These are phyloP conservation scores for Drosophila tsacasi DNA, from an alignment of 1,140 invertebrate genomes.

Conservation along the genomic window DNA sequence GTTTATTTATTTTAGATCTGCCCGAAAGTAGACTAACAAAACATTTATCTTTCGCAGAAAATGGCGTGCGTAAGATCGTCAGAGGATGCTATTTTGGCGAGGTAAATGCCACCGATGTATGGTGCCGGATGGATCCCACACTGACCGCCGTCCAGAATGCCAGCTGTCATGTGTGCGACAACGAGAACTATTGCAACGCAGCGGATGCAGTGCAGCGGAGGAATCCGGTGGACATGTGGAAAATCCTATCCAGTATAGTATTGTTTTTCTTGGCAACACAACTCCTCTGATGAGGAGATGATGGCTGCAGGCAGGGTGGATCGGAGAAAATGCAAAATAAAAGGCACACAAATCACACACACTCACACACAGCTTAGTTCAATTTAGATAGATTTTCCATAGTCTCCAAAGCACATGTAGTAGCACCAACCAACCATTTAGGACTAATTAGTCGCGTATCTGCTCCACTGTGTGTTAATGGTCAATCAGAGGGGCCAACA, in stretches of 20 bases:
- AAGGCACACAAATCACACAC: conserved; percentile 17
- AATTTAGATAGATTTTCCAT: conserved; percentile 22
- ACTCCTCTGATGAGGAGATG: conserved; percentile 11
- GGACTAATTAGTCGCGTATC: conserved; percentile 9
- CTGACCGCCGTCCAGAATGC: conserved; percentile 60
- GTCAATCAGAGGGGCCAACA: conserved; percentile 25
- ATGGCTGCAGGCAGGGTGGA: conserved; percentile 2
- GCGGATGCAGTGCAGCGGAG: conserved; percentile 10
- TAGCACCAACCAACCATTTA: conserved; percentile 4
- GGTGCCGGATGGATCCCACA: conserved; percentile 74
- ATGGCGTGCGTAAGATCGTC: conserved; percentile 66
- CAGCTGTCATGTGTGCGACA: conserved; percentile 73
- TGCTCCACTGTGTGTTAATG: conserved; percentile 30
- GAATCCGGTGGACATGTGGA: conserved; percentile 25
- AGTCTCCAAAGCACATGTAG: neutral
- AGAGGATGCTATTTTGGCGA: conserved; percentile 79
- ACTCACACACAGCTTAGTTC: conserved; percentile 24
- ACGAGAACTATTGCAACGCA: conserved; percentile 72
- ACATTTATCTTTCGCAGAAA: conserved; percentile 49
- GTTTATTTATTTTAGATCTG: conserved; percentile 8
- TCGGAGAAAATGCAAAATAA: conserved; percentile 8
- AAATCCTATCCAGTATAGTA: conserved; percentile 33
- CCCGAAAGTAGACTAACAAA: conserved; percentile 64
- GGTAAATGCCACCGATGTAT: conserved; percentile 68
- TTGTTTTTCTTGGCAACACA: conserved; percentile 38